Base-by-base conservation (phyloP, 2,113 vertebrate genomes). In the Urocolius indicus region DNA sequence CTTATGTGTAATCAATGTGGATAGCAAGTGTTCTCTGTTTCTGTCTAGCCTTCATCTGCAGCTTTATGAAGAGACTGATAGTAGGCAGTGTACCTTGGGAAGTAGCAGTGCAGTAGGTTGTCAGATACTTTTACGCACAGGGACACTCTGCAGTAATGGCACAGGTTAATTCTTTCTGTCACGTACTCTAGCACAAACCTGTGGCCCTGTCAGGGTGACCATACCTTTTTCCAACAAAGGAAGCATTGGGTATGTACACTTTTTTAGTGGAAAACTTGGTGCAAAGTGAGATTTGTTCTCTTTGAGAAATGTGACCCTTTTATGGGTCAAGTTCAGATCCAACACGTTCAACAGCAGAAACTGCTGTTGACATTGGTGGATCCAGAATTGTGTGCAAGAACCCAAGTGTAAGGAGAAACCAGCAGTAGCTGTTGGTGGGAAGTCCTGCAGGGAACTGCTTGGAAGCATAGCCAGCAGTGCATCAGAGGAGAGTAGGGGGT, bases 81-180 rank as follows among this genome's bases (percentile, higher is more conserved):
- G 1, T 5, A 3, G 6, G n/a, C n/a, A 54, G 13, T 26, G 36
- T 41, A 4, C n/a, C 63, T 36, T 32, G 49, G 61, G 52, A 19
- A 29, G 38, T 20, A 55, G 57, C 19, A 5, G 18, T 57, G 48
- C 45, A 29, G 61, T 16, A 45, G 14, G 16, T 54, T 58, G 21
- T 54, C 1, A 1, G 32, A 3, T 43, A 3, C 16, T 57, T 84
- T 4, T 11, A 11, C 36, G 12, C 26, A 11, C 32, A 24, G 10
- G 30, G 43, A 30, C 11, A 7, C 7, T 0, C 8, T 78, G 69
- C 43, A 55, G 10, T 21, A 11, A 38, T 29, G 65, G 6, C 55
- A 15, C 10, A 8, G 16, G 9, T 67, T 66, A 13, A 41, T 71
- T 67, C 58, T 30, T 84, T n/a, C 38, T 0, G 0, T 36, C 87